Evolutionary conservation across 2,888 invertebrate species (phyloP), one percentile per base, ranked within the genome.

Genomic region (Neoascia interrupta): DNA sequence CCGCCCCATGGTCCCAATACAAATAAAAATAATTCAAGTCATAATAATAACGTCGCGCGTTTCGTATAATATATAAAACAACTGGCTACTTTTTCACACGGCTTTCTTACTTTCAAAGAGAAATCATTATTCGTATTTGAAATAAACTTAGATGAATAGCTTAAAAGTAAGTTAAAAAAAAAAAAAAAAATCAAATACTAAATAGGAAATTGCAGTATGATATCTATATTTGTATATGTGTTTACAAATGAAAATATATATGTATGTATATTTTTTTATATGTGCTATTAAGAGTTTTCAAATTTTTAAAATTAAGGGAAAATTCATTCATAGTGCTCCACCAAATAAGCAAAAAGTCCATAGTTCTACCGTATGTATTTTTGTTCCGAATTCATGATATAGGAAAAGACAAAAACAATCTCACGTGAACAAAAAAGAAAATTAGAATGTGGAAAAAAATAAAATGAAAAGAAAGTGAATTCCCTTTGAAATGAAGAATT

Each of bases 1-100:
- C 86, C 88, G 88, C 88, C 88, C 87, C 88, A 86, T 83, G 84
- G 85, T 88, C 85, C 84, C 84, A 85, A 85, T 79, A 39, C 47
- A 75, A 69, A 39, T 56, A 53, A 26, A 43, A 28, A 45, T 70
- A 39, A 75, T 26, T 28, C 28, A 45, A 21, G 43, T 54, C 45
- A 39, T 21, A 69, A 73, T 63, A 49, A 63, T 37, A 63, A 28
- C 28, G 18, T 51, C 69, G 66, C 61, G 79, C 61, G 63, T 80
- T 73, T 69, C 56, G 68, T 66, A 61, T 56, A 63, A 58, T 18
- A 66, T 13, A 15, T n/a, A 31, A 68, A 31, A 51, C 13, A 53
- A 31, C n/a, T n/a, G n/a, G 31, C n/a, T 31, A 31, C 36, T 31
- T 16, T n/a, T 31, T 8, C 15, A 41, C 54, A 21, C 10, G 23